These are phyloP conservation scores for Aphaenogaster rudis DNA, from an alignment of 1,140 invertebrate species.

Conservation along the genomic window DNA sequence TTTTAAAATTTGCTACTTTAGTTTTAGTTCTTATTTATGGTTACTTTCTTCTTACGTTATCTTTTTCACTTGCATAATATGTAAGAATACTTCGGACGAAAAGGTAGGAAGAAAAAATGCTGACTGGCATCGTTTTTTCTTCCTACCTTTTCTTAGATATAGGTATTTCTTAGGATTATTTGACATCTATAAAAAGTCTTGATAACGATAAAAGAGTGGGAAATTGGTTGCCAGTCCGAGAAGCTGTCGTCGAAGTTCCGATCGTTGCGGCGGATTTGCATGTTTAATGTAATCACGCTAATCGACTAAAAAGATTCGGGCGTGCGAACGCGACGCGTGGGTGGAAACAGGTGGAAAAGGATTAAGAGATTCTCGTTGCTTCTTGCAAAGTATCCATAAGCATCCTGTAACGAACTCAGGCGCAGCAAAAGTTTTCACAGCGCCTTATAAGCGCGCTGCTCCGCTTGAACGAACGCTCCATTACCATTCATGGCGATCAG, in stretches of 20 bases:
- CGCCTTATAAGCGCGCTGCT: slow-evolving; percentile 33
- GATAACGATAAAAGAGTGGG: neutral
- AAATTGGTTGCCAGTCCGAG: slow-evolving; percentile 15
- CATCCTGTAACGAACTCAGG: slow-evolving; percentile 63
- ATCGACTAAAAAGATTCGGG: slow-evolving; percentile 73
- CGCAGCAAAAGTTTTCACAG: slow-evolving; percentile 59
- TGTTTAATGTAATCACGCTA: slow-evolving; percentile 74
- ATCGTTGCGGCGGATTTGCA: slow-evolving; percentile 69
- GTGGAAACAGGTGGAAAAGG: slow-evolving; percentile 34
- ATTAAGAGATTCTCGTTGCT: slow-evolving; percentile 55
- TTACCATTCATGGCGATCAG: slow-evolving; percentile 71
- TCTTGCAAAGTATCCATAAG: slow-evolving; percentile 48
- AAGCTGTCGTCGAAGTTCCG: slow-evolving; percentile 27
- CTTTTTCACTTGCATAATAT: slow-evolving; percentile 8
- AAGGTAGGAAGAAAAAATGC: neutral
- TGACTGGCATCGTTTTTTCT: slow-evolving; percentile 12
- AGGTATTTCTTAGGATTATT: neutral
- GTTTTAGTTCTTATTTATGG: neutral
- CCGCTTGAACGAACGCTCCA: slow-evolving; percentile 48
- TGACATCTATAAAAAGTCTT: slow-evolving; percentile 18
- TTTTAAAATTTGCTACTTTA: neutral
- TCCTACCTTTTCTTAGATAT: neutral
- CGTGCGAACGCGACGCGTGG: slow-evolving; percentile 5
- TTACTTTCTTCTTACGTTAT: neutral
- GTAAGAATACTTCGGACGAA: neutral